Evolutionary conservation across 2,888 invertebrate species (phyloP), one percentile per base, ranked within the genome.

Genomic region (Macrophya annulata): DNA sequence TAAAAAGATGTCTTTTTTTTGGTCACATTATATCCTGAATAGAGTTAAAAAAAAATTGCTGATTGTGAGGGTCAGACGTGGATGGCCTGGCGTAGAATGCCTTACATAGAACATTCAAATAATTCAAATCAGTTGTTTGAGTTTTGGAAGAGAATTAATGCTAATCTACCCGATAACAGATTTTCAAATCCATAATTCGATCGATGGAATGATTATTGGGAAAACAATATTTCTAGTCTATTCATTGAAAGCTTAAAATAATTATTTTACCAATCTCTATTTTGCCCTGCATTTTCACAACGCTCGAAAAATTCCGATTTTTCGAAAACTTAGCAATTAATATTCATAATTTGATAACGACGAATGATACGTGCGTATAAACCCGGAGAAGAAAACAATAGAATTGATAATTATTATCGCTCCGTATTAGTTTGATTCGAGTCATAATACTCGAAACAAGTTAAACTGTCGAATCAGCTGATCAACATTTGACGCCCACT

Each of bases 191-290:
- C 59, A 59, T n/a, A 21, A n/a, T 3, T 21, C 21, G 21, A 59
- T 6, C 8, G 21, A 25, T 51, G 21, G 9, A 3, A 10, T 65
- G 65, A 31, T 12, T 10, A 31, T 68, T 31, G 2, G 17, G 12
- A 6, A 68, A 37, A 68, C 37, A 48, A 65, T 51, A 10, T 77
- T 40, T n/a, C 15, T 59, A 55, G 62, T 83, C n/a, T 65, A 77
- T 86, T 62, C 55, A 84, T 65, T 59, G 65, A 84, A 55, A 31
- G 25, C 79, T 76, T 87, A 85, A 40, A 55, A 37, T 48, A 68
- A 85, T 21, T 40, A 37, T 74, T 85, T 87, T 89, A 91, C 91
- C 89, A 85, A 92, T 92, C 88, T 92, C 91, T 51, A 91, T 91
- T 79, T 89, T 88, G 87, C 90, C 91, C 45, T 87, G 88, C 92